Evolutionary conservation across 2,797 vertebrate species (phyloP).

Genomic region (Pantherophis alleghaniensis): DNA sequence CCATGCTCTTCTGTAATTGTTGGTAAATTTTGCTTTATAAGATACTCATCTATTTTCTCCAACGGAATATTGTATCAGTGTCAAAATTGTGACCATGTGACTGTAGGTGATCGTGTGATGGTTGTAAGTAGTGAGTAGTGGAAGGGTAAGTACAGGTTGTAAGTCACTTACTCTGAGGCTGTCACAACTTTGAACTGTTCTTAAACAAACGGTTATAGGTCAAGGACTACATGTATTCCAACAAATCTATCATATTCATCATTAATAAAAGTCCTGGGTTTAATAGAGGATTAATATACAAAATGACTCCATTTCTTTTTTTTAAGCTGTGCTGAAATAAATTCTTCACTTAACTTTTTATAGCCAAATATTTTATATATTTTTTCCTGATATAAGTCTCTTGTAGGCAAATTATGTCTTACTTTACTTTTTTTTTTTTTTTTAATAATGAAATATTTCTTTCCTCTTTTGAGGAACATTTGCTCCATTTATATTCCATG

Average conservation of each 20-base stretch:
- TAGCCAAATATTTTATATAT: background rate
- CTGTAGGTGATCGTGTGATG: background rate
- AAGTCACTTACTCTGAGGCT: background rate
- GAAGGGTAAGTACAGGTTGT: background rate
- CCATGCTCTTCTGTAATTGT: background rate
- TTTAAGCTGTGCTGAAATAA: background rate
- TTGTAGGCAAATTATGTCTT: background rate
- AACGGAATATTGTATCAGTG: background rate
- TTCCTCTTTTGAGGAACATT: background rate
- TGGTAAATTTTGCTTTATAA: background rate
- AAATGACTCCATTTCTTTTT: background rate
- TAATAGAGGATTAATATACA: background rate
- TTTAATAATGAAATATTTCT: background rate
- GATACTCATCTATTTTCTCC: background rate
- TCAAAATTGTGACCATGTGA: background rate
- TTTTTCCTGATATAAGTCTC: background rate
- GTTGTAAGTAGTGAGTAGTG: background rate
- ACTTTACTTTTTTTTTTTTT: background rate
- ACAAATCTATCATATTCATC: background rate
- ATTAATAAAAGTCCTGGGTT: background rate
- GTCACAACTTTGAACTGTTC: background rate
- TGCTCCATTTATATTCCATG: background rate
- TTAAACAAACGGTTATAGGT: background rate
- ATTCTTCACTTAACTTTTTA: background rate
- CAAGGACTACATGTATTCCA: background rate